Evolutionary conservation across 2,888 invertebrate genomes (phyloP), one percentile per base, ranked within the genome.

Genomic region (Caenorhabditis japonica): DNA sequence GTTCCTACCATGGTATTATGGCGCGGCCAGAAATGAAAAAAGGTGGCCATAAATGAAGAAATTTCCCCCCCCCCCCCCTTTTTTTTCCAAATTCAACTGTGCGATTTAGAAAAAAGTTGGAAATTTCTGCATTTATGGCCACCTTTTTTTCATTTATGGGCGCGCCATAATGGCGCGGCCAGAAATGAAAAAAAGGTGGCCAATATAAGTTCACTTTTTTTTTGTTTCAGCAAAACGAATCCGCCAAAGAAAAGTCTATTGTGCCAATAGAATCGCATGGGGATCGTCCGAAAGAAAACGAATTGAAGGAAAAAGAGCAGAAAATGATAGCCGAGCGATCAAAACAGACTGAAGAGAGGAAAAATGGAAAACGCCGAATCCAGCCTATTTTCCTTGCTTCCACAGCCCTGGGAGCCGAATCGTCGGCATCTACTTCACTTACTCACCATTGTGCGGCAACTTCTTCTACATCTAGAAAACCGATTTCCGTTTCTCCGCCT

Each of bases 351-450:
- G 75, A 76, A 55, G 71, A 75, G 69, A 4, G 78, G 85, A 88
- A 88, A 1, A 96, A 97, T 89, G 99, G 97, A 33, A 93, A 94
- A 89, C 90, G 97, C 41, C 91, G 97, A 75, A 99, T 99, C 80
- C 97, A 96, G 7, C 97, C 97, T 0, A 94, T 97, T 89, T 95
- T 94, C 88, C 92, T 97, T 27, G 76, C 77, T 21, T 76, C 80
- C 5, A 80, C 77, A 1, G 49, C 71, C 2, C 36, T 49, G 13
- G 71, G 52, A 13, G 66, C 62, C 3, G 46, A 36, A 13, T 13
- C 39, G 23, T 19, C 53, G 23, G 30, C 27, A 15, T 19, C 46
- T 17, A 7, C 38, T 4, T 27, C 36, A 5, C 17, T 33, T 3
- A 12, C 30, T 0, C 17, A 19, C 5, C 49, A 41, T 23, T 49